Conservation (phyloP, 2,888 invertebrate species). For the Nomada ruficornis region DNA sequence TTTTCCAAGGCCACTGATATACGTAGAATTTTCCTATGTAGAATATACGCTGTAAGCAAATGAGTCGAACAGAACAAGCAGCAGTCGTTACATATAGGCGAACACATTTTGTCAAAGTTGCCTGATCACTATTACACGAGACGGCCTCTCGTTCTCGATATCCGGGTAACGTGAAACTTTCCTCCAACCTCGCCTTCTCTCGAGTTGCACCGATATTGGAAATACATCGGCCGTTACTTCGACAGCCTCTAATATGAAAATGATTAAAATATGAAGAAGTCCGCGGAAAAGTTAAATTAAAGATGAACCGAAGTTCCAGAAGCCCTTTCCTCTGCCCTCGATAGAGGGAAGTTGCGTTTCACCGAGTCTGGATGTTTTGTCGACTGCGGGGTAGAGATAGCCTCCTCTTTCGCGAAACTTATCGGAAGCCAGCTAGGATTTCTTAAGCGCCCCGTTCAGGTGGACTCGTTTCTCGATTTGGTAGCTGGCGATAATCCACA, state of each 20-base stretch:
- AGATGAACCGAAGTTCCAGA: constrained; percentile 69
- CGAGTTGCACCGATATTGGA: constrained; percentile 60
- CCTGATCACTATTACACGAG: constrained; percentile 55
- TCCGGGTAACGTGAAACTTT: constrained; percentile 57
- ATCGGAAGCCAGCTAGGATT: constrained; percentile 32
- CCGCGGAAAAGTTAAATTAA: constrained; percentile 77
- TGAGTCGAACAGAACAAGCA: background rate
- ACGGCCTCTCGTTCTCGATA: constrained; percentile 16
- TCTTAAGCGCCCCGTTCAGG: constrained; percentile 25
- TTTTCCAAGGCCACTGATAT: too few species aligned
- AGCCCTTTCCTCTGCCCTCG: constrained; percentile 3
- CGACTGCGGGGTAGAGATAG: constrained; percentile 45
- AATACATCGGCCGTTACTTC: constrained; percentile 66
- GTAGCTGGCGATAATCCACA: background rate
- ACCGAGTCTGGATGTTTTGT: constrained; percentile 43
- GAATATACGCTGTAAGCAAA: background rate
- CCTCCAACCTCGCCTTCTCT: constrained; percentile 32
- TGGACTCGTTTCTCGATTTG: constrained; percentile 3
- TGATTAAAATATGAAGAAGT: constrained; percentile 76
- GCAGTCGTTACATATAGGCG: constrained; percentile 1
- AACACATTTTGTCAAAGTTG: constrained; percentile 41
- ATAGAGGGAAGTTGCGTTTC: constrained; percentile 41
- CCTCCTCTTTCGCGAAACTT: constrained; percentile 29
- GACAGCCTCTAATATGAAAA: constrained; percentile 74
- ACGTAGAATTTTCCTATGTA: background rate